Evolutionary conservation across 2,797 vertebrate species (phyloP).

Genomic region (Potorous gilbertii): DNA sequence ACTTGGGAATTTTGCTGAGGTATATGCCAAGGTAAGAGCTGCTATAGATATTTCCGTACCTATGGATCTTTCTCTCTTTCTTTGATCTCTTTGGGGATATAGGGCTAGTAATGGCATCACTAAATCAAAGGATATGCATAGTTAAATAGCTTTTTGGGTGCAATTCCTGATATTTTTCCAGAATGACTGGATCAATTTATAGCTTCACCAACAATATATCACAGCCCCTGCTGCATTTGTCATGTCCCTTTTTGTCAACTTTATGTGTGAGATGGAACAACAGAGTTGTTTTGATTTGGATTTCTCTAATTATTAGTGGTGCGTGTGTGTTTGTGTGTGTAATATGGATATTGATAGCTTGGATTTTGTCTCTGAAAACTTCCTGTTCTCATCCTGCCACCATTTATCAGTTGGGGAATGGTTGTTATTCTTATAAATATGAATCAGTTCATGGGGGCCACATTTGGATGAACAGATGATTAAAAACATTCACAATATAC

Average conservation of each 20-base stretch:
- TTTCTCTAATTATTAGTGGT: neutral
- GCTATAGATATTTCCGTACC: neutral
- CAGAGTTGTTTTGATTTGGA: neutral
- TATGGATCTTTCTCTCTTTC: neutral
- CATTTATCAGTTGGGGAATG: neutral
- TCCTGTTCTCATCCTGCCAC: neutral
- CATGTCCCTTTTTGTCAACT: neutral
- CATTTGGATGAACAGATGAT: neutral
- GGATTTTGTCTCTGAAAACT: too few species aligned
- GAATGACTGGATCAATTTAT: neutral
- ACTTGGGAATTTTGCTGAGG: neutral
- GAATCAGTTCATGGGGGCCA: neutral
- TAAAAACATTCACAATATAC: neutral
- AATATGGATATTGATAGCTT: too few species aligned
- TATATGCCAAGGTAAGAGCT: neutral
- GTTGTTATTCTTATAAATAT: neutral
- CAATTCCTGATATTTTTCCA: neutral
- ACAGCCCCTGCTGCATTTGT: neutral
- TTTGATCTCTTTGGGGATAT: neutral
- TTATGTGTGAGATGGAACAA: neutral
- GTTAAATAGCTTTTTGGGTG: neutral
- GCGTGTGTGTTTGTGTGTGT: neutral
- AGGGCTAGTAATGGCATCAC: neutral
- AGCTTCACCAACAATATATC: neutral
- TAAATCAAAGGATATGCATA: neutral